Conservation (phyloP, 2,888 invertebrate species). For the Spodoptera picta region DNA sequence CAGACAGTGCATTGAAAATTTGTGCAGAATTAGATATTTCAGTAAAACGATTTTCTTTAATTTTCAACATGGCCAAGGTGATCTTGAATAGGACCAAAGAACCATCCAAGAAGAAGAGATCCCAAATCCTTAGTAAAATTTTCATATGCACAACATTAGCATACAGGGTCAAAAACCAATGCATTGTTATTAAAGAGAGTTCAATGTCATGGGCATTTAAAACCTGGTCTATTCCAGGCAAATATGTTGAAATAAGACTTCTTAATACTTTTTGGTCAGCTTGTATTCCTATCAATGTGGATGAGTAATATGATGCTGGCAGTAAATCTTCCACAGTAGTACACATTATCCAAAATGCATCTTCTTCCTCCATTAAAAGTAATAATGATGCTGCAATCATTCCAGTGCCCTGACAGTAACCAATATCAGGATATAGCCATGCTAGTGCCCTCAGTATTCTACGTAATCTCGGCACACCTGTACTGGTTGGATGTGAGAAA, state of each 20-base stretch:
- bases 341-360: slow-evolving; percentile 99
- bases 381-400: slow-evolving; percentile 98
- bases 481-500: slow-evolving; percentile 97
- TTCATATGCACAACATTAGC: slow-evolving; percentile 99
- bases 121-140: slow-evolving; percentile 97
- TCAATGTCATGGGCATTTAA: slow-evolving; percentile 98
- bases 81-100: slow-evolving; percentile 98
- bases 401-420: slow-evolving; percentile 96
- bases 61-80: slow-evolving; percentile 97
- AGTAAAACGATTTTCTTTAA: slow-evolving; percentile 92
- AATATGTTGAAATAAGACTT: slow-evolving; percentile 95
- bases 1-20: slow-evolving; percentile 98
- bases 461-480: slow-evolving; percentile 96
- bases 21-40: slow-evolving; percentile 98
- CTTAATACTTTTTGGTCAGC: slow-evolving; percentile 98
- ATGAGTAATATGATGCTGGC: slow-evolving; percentile 99
- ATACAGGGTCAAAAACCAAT: slow-evolving; percentile 99
- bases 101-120: slow-evolving; percentile 98
- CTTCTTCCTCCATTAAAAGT: slow-evolving; percentile 98
- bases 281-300: slow-evolving; percentile 97
- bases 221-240: slow-evolving; percentile 96
- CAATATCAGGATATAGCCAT: slow-evolving; percentile 98
- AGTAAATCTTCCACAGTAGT: slow-evolving; percentile 99
- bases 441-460: slow-evolving; percentile 97
- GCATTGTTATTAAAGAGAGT: slow-evolving; percentile 97